Base-by-base conservation (phyloP, 2,113 vertebrate genomes). In the Uria lomvia region DNA sequence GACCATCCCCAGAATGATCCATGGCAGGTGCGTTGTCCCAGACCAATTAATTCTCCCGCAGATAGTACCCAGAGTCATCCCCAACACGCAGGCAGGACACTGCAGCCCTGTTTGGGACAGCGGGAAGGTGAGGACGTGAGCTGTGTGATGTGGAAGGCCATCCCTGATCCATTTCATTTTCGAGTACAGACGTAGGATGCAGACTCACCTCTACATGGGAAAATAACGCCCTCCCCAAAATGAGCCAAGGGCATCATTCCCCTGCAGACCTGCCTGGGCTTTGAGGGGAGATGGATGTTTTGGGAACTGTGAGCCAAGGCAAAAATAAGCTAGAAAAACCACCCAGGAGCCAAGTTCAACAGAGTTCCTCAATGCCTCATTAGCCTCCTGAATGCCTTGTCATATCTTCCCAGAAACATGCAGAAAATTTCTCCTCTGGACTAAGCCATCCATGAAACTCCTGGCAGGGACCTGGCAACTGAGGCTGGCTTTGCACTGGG, bases 321-420 rank as follows among this genome's bases (percentile, higher is more conserved):
- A 45, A 91, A 92, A 92, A 83, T 50, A 47, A 94, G 12, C 47
- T 78, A 63, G 76, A 55, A 71, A 94, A 92, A 6, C 75, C 79
- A 15, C 30, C 13, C n/a, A 27, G 74, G n/a, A 88, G 71, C 84
- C 82, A 86, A 90, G 50, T 27, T 77, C 90, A 70, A 62, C 0
- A 2, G 66, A 86, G 38, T 42, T 92, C 62, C 71, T 92, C 32
- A 50, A n/a, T 53, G 75, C 58, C 45, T 82, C 92, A 32, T 87
- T 49, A 75, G 26, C 38, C 32, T 87, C 62, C 73, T 0, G 2
- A 68, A 36, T 1, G 6, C 27, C 87, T 82, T 50, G 73, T 78
- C 47, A 11, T 8, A 7, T n/a, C 70, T 94, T 52, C 77, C 53
- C 77, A 68, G 77, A 91, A 97, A 67, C 1, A 7, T 5, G 17